Evolutionary conservation across 2,888 invertebrate species (phyloP).

Genomic region (Ctena decussata): DNA sequence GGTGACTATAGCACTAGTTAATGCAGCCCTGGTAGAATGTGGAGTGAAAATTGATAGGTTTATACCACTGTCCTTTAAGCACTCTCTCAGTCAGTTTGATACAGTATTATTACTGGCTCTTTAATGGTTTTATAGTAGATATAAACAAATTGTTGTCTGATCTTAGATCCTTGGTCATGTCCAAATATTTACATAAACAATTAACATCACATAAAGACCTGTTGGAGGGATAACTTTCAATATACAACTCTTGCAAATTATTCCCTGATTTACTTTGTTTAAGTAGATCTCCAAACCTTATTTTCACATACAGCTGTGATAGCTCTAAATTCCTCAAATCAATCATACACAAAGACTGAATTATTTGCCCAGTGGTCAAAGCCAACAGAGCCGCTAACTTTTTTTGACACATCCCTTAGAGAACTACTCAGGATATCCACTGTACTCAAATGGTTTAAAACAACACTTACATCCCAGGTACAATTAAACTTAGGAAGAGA

Average conservation of each 20-base stretch:
- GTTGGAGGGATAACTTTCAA: background rate
- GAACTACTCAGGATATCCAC: background rate
- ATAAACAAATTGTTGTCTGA: background rate
- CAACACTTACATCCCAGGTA: background rate
- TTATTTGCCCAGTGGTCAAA: background rate
- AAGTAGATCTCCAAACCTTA: background rate
- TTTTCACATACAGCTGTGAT: background rate
- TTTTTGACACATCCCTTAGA: background rate
- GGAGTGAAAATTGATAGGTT: background rate
- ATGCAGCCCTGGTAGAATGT: background rate
- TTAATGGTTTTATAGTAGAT: background rate
- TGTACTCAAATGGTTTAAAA: background rate
- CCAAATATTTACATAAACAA: background rate
- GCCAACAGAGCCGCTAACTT: background rate
- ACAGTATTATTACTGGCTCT: background rate
- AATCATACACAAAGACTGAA: background rate
- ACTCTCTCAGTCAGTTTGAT: background rate
- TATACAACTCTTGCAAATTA: background rate
- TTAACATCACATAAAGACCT: background rate
- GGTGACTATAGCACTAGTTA: background rate
- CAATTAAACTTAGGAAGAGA: background rate
- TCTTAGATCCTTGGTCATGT: background rate
- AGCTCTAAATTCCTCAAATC: background rate
- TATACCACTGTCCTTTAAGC: background rate
- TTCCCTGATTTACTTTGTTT: background rate